Evolutionary conservation across 1,140 invertebrate species (phyloP).

Genomic region (Chrysopa pallens): DNA sequence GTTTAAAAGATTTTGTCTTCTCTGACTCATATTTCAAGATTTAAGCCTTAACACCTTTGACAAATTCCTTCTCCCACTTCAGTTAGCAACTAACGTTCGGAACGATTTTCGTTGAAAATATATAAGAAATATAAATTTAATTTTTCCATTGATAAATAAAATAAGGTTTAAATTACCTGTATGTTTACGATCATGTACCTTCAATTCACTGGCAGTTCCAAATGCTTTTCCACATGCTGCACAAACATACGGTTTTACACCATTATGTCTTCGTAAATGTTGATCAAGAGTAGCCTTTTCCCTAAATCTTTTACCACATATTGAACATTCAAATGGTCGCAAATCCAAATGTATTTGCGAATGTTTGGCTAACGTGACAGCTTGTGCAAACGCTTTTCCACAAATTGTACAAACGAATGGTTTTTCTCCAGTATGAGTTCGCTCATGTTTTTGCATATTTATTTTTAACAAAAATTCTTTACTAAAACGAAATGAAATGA

Average conservation of each 20-base stretch:
- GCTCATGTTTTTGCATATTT: conserved; percentile 9
- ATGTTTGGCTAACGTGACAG: conserved; percentile 18
- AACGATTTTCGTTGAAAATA: too few relatives aligned
- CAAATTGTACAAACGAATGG: conserved; percentile 50
- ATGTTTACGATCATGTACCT: conserved; percentile 38
- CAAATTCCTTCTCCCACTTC: too few relatives aligned
- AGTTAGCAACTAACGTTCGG: too few relatives aligned
- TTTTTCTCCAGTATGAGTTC: conserved; percentile 34
- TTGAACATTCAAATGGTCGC: conserved; percentile 45
- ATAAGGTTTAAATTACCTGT: too few relatives aligned
- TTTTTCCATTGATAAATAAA: too few relatives aligned
- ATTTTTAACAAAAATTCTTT: conserved; percentile 1
- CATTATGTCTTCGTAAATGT: conserved; percentile 6
- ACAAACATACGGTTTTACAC: conserved; percentile 7
- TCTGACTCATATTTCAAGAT: too few relatives aligned
- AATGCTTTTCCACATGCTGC: conserved; percentile 4
- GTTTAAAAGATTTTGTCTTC: too few relatives aligned
- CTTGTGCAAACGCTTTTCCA: conserved; percentile 27
- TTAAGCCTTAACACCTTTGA: too few relatives aligned
- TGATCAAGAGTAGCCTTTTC: conserved; percentile 5
- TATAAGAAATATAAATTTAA: too few relatives aligned
- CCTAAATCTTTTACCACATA: conserved; percentile 21
- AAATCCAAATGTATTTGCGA: conserved; percentile 65
- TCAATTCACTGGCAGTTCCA: conserved; percentile 5
- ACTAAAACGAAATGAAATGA: too few relatives aligned